A percentile compares a stretch with the other conserved stretches of the same genome.
These are phyloP conservation scores for Todus mexicanus DNA, from an alignment of 2,797 vertebrate genomes.

Conservation along the genomic window DNA sequence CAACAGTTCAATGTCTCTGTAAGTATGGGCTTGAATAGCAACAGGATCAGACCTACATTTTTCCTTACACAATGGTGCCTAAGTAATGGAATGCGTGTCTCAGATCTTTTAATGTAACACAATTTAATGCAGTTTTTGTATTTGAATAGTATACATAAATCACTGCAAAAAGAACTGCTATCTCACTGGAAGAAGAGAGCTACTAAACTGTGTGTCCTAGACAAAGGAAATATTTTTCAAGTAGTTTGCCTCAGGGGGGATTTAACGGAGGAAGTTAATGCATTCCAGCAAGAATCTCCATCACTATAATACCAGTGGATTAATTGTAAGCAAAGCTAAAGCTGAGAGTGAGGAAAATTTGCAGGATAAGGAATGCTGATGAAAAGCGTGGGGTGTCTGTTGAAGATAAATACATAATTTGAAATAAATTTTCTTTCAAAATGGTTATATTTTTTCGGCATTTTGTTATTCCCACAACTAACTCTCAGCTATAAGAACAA, in stretches of 20 bases:
- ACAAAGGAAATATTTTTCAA: constrained; percentile 69
- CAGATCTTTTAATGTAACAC: constrained; percentile 16
- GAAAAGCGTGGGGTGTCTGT: constrained; percentile 40
- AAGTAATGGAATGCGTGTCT: neutral
- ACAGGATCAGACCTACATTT: neutral
- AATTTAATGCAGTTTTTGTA: constrained; percentile 44
- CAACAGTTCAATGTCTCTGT: neutral
- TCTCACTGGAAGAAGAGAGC: constrained; percentile 36
- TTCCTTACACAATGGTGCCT: neutral
- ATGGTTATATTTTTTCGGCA: constrained; percentile 14
- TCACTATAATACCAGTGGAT: constrained; percentile 49
- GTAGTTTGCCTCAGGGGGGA: constrained; percentile 52
- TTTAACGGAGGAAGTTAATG: constrained; percentile 64
- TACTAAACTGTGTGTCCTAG: constrained; percentile 34
- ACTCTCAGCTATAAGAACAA: constrained; percentile 1
- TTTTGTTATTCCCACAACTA: constrained; percentile 38
- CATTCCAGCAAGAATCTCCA: constrained; percentile 58
- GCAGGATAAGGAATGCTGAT: constrained; percentile 14
- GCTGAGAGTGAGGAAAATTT: constrained; percentile 36
- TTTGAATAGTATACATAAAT: constrained; percentile 37
- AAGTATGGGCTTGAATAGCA: neutral
- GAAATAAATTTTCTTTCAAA: constrained; percentile 30
- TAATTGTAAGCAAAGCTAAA: constrained; percentile 62
- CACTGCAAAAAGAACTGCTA: constrained; percentile 34
- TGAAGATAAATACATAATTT: constrained; percentile 9